Base-by-base conservation (phyloP, 1,140 invertebrate genomes). In the Lordiphosa mommai region DNA sequence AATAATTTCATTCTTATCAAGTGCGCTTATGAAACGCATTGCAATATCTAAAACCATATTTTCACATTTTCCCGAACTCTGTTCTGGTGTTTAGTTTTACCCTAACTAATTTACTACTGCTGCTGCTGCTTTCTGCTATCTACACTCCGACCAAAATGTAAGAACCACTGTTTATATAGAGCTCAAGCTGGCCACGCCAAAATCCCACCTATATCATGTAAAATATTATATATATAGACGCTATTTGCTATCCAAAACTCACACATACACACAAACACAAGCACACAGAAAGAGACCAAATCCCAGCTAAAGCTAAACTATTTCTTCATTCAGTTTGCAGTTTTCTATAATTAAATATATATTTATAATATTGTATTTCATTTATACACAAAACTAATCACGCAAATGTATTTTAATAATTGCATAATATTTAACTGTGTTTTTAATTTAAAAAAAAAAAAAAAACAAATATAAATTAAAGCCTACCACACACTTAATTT, bases 11-110 rank as follows among this genome's bases (percentile, higher is more conserved):
- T 46, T 61, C 30, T 58, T 53, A 70, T 43, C 47, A 80, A 82
- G 74, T 80, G 74, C 74, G 74, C 74, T 80, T 80, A 71, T 76
- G 17, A 80, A 80, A 82, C 76, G 76, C 76, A 76, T 76, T 80
- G 76, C 76, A 82, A 82, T 80, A 82, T 71, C 70, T 63, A 44
- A n/a, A n/a, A 47, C 41, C 12, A 58, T 23, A 30, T 64, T 47
- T 47, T 36, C 37, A 12, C 8, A 32, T 33, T 40, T 17, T 50
- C 37, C n/a, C 17, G 38, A 38, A 51, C 36, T 38, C 32, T 52
- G 49, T 70, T 57, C 67, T 59, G 6, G 53, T 66, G 52, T 59
- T 77, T 74, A 56, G 61, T 80, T 72, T 70, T 56, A 29, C 36
- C 34, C 53, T 58, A 50, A 27, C 23, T 7, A 27, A 27, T 27